phyloP scores from a whole-genome alignment of 2,113 vertebrate species.

The Onychostruthus taczanowskii region DNA sequence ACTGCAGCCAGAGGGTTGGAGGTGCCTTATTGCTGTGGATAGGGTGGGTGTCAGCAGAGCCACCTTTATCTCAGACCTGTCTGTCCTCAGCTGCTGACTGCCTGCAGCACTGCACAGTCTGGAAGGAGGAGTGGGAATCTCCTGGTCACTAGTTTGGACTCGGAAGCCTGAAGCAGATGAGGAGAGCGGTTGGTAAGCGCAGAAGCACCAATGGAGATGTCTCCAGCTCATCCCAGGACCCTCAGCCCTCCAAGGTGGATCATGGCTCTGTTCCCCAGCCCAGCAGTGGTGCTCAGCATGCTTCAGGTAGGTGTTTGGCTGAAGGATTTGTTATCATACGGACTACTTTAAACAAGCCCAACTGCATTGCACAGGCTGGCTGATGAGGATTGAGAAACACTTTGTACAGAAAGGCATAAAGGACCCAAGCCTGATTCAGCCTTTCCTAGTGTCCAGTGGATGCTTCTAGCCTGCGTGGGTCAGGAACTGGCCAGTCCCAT shows the following conservation, averaged over 20 bases:
- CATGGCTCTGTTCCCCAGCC: background rate
- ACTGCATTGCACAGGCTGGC: background rate
- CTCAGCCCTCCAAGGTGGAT: background rate
- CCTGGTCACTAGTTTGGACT: background rate
- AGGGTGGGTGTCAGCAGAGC: background rate
- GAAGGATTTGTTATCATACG: background rate
- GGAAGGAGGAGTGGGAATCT: background rate
- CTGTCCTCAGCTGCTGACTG: background rate
- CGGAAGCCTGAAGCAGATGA: background rate
- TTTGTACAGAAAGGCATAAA: background rate
- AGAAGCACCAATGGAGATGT: background rate
- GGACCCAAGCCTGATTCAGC: background rate
- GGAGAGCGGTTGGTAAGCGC: background rate
- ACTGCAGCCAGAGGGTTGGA: background rate
- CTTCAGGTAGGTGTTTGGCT: constrained; percentile 16
- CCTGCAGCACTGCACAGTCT: background rate
- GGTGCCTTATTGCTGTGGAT: background rate
- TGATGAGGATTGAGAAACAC: background rate
- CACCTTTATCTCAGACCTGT: background rate
- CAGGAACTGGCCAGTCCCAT: background rate
- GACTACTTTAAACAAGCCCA: background rate
- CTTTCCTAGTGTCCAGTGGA: background rate
- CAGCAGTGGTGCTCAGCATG: background rate
- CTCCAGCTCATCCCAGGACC: background rate
- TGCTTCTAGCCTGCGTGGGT: background rate